phyloP scores from a whole-genome alignment of 2,797 vertebrate genomes.

The Graptemys geographica region DNA sequence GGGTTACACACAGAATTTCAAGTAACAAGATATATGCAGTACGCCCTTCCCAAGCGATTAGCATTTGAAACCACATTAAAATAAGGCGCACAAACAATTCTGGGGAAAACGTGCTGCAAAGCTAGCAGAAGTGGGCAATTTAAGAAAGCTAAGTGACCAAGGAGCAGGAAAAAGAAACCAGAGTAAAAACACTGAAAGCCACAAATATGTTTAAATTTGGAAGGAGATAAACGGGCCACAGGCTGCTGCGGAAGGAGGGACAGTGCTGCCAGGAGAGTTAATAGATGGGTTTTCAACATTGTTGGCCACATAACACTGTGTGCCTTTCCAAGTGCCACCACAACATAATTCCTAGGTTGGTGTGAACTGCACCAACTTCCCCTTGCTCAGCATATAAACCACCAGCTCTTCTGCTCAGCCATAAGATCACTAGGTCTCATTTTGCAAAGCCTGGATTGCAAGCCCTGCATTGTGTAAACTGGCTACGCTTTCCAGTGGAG shows the following conservation, averaged over 20 bases:
- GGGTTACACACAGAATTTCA: neutral
- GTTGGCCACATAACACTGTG: neutral
- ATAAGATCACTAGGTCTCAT: neutral
- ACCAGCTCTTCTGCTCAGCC: neutral
- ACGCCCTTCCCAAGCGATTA: neutral
- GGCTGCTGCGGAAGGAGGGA: neutral
- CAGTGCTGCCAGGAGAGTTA: neutral
- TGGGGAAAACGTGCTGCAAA: neutral
- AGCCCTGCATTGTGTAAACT: neutral
- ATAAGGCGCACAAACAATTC: rapidly evolving
- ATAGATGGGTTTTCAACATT: neutral
- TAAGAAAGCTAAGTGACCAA: rapidly evolving
- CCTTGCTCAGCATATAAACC: neutral
- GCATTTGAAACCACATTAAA: neutral
- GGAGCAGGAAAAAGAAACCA: neutral
- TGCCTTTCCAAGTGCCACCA: neutral
- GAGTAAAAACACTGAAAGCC: neutral
- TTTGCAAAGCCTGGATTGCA: rapidly evolving
- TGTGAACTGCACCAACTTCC: neutral
- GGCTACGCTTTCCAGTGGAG: neutral
- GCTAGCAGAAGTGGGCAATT: neutral
- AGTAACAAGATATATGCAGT: rapidly evolving
- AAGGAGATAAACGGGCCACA: neutral
- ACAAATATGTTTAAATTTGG: neutral
- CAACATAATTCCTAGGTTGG: neutral